phyloP scores from a whole-genome alignment of 2,888 invertebrate genomes.

The Ganaspis brasiliensis region DNA sequence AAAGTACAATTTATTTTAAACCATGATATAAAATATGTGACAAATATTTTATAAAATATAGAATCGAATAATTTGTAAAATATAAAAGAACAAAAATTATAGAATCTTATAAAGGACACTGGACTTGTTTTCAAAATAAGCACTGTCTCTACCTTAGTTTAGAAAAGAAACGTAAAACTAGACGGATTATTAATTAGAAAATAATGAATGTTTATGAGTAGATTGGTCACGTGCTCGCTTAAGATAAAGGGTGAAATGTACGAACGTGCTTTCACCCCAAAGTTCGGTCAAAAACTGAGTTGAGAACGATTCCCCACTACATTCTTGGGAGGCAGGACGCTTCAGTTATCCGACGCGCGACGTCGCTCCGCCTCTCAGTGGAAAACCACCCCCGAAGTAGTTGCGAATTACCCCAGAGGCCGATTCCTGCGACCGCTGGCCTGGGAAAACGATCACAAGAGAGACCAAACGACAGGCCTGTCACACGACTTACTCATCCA shows the following conservation, averaged over 20 bases:
- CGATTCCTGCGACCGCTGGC: slow-evolving; percentile 44
- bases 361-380: slow-evolving; percentile 77
- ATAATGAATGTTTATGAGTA: too few species aligned
- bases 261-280: slow-evolving; percentile 72
- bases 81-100: too few species aligned
- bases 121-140: too few species aligned
- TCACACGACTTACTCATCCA: background rate
- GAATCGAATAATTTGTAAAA: too few species aligned
- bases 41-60: too few species aligned
- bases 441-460: slow-evolving; percentile 47
- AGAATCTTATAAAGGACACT: too few species aligned
- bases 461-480: slow-evolving; percentile 24
- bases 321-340: slow-evolving; percentile 68
- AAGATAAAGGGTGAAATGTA: slow-evolving; percentile 44
- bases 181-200: too few species aligned
- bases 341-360: slow-evolving; percentile 73
- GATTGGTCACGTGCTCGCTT: slow-evolving; percentile 46
- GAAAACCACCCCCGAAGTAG: slow-evolving; percentile 66
- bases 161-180: too few species aligned
- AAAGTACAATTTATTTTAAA: too few species aligned
- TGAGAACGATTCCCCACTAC: slow-evolving; percentile 71
- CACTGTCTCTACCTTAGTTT: too few species aligned
- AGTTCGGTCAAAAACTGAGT: slow-evolving; percentile 76
- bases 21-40: too few species aligned
- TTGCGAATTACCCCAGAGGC: slow-evolving; percentile 45